phyloP scores from a whole-genome alignment of 2,113 vertebrate species.

The Vulpes ferrilata region DNA sequence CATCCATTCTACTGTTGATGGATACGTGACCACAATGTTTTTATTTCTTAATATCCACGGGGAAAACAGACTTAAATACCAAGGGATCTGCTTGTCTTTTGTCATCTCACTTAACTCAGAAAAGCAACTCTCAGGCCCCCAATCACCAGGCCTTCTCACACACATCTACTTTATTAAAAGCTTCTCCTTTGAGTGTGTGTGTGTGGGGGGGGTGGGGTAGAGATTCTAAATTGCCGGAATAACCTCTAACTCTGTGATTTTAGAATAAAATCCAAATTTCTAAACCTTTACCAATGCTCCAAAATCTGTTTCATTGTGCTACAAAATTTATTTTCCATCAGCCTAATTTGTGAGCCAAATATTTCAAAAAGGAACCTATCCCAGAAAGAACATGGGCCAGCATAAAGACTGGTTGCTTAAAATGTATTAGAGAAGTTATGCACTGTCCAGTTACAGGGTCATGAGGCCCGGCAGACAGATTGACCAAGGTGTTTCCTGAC shows the following conservation, averaged over 20 bases:
- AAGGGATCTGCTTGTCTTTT: background rate
- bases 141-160: background rate
- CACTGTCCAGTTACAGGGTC: accelerated
- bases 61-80: constrained; percentile 1
- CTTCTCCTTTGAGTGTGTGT: background rate
- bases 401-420: background rate
- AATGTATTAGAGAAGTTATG: background rate
- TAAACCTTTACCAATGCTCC: background rate
- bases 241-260: background rate
- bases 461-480: background rate
- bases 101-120: constrained; percentile 8
- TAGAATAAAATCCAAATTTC: background rate
- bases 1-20: background rate
- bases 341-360: background rate
- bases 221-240: background rate
- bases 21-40: background rate
- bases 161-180: background rate
- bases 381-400: background rate
- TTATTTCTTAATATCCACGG: background rate
- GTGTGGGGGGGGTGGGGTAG: too few species aligned
- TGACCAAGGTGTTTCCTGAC: background rate
- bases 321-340: background rate
- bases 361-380: background rate
- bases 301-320: constrained; percentile 9
- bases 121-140: background rate